Evolutionary conservation across 1,140 invertebrate genomes (phyloP).

Genomic region (Diabrotica virgifera): DNA sequence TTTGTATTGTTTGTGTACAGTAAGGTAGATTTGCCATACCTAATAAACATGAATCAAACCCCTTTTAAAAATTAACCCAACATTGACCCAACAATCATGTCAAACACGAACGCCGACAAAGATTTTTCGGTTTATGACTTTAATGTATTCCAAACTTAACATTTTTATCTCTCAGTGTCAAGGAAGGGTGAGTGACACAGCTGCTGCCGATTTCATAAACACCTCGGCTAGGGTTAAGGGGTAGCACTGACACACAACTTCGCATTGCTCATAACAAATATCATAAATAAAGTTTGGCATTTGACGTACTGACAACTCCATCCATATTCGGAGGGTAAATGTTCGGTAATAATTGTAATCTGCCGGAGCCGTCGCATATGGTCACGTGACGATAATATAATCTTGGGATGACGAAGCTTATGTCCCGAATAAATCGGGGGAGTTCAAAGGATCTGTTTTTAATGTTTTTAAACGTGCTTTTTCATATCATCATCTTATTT

Average conservation of each 20-base stretch:
- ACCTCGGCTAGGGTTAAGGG: conserved; percentile 1
- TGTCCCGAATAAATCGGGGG: neutral
- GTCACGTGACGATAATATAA: conserved; percentile 36
- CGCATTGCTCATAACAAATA: conserved; percentile 35
- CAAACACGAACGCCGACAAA: too few relatives aligned
- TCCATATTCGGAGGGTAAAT: conserved; percentile 29
- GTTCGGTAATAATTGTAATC: conserved; percentile 33
- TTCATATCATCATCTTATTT: too few relatives aligned
- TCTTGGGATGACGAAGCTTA: neutral
- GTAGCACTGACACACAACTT: neutral
- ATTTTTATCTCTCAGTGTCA: neutral
- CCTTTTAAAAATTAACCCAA: too few relatives aligned
- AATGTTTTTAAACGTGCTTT: too few relatives aligned
- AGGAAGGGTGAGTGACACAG: conserved; percentile 3
- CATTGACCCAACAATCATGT: too few relatives aligned
- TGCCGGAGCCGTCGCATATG: conserved; percentile 27
- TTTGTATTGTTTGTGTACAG: too few relatives aligned
- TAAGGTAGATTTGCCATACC: too few relatives aligned
- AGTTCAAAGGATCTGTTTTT: too few relatives aligned
- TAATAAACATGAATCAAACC: too few relatives aligned
- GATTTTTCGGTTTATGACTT: neutral
- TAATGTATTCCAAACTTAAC: neutral
- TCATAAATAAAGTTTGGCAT: conserved; percentile 38
- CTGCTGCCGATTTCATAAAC: conserved; percentile 2
- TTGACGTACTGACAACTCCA: conserved; percentile 36